These are phyloP conservation scores for Saxidomus purpurata DNA, from an alignment of 1,140 invertebrate genomes.

Conservation along the genomic window DNA sequence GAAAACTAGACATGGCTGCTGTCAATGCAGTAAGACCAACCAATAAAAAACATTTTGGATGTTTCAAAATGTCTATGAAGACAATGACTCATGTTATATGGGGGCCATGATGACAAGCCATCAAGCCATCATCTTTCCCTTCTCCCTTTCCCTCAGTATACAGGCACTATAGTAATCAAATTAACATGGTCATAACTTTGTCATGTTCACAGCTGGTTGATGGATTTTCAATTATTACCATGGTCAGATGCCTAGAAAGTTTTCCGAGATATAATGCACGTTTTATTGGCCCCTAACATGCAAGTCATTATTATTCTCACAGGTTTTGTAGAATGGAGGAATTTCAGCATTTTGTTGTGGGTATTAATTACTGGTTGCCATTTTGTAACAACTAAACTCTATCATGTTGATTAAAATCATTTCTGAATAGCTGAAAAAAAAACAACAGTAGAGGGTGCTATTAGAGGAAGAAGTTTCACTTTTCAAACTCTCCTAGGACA, in stretches of 20 bases:
- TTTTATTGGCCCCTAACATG: conserved; percentile 60
- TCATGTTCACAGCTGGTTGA: conserved; percentile 26
- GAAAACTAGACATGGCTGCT: no score
- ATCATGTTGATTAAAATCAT: no score
- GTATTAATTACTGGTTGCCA: no score
- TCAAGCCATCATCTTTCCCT: background rate
- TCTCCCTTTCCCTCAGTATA: no score
- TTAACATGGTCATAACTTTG: conserved; percentile 54
- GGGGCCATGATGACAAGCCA: background rate
- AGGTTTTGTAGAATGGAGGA: background rate
- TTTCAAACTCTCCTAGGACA: no score
- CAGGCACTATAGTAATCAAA: conserved; percentile 42
- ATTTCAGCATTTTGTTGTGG: no score
- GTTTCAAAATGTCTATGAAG: background rate
- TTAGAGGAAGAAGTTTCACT: no score
- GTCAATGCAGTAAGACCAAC: no score
- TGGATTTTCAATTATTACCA: conserved; percentile 39
- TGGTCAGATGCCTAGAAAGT: background rate
- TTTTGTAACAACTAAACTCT: no score
- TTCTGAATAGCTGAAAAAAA: no score
- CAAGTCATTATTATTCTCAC: conserved; percentile 20
- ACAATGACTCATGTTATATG: background rate
- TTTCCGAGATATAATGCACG: conserved; percentile 16
- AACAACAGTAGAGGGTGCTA: no score
- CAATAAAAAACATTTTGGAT: background rate